Evolutionary conservation across 2,888 invertebrate species (phyloP).

Genomic region (Epinotia demarniana): DNA sequence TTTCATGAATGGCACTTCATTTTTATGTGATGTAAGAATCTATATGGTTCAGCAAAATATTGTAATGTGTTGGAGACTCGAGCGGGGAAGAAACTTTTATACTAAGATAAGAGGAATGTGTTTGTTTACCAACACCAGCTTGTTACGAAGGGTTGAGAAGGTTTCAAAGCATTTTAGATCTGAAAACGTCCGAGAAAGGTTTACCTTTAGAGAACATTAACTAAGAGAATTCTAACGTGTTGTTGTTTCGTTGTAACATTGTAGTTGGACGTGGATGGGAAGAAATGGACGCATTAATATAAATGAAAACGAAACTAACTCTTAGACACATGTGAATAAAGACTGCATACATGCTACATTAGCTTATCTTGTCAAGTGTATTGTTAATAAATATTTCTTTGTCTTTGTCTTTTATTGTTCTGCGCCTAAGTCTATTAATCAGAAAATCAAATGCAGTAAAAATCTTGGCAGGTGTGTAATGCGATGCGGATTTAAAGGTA

Average conservation of each 20-base stretch:
- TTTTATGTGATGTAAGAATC: conserved; percentile 16
- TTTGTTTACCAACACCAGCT: conserved; percentile 41
- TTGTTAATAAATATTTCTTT: no score
- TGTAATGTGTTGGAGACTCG: conserved; percentile 16
- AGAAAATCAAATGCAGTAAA: neutral
- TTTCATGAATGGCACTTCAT: conserved; percentile 7
- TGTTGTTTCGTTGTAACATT: conserved; percentile 18
- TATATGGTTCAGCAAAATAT: conserved; percentile 24
- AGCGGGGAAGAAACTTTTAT: conserved; percentile 26
- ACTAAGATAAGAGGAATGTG: conserved; percentile 34
- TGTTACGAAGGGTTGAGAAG: conserved; percentile 20
- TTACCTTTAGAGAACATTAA: neutral
- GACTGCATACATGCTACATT: neutral
- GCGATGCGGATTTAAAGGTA: conserved; percentile 18
- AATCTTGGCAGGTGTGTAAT: neutral
- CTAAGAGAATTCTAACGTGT: neutral
- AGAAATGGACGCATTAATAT: neutral
- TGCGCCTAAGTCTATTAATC: neutral
- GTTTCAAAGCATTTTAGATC: neutral
- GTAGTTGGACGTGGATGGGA: conserved; percentile 14
- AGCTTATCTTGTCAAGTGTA: neutral
- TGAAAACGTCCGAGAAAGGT: neutral
- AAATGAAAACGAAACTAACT: neutral
- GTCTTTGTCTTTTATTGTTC: no score
- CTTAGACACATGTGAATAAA: neutral